These are phyloP conservation scores for Lasiommata megera DNA, from an alignment of 2,888 invertebrate species.

Conservation along the genomic window DNA sequence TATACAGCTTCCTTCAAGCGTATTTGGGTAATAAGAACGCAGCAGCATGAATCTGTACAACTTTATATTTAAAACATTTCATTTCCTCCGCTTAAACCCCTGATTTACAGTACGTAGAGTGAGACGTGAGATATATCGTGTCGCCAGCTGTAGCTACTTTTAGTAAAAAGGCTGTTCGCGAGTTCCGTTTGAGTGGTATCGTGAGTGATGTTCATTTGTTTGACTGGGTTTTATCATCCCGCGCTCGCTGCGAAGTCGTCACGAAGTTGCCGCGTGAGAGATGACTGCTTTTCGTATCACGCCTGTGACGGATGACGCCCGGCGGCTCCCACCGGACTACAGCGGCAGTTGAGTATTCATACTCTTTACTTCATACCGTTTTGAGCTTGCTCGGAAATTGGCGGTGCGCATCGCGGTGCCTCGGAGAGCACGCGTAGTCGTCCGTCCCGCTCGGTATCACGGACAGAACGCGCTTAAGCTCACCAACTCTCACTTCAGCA, in stretches of 20 bases:
- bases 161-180: too few species aligned
- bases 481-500: too few species aligned
- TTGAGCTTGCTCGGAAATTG: too few species aligned
- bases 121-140: neutral
- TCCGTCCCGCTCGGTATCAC: too few species aligned
- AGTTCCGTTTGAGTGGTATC: too few species aligned
- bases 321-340: neutral
- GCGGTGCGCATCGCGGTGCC: too few species aligned
- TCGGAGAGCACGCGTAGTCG: too few species aligned
- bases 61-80: neutral
- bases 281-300: constrained; percentile 3
- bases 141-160: neutral
- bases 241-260: constrained; percentile 4
- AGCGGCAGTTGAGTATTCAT: neutral
- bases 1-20: too few species aligned
- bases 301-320: neutral
- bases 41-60: neutral
- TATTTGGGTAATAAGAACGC: neutral
- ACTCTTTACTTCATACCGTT: neutral
- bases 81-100: neutral
- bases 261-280: neutral
- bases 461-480: too few species aligned
- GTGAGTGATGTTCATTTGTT: constrained; percentile 6
- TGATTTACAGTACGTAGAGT: too few species aligned
- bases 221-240: constrained; percentile 21